Conservation (phyloP, 2,113 vertebrate species). For the Hassar affinis region DNA sequence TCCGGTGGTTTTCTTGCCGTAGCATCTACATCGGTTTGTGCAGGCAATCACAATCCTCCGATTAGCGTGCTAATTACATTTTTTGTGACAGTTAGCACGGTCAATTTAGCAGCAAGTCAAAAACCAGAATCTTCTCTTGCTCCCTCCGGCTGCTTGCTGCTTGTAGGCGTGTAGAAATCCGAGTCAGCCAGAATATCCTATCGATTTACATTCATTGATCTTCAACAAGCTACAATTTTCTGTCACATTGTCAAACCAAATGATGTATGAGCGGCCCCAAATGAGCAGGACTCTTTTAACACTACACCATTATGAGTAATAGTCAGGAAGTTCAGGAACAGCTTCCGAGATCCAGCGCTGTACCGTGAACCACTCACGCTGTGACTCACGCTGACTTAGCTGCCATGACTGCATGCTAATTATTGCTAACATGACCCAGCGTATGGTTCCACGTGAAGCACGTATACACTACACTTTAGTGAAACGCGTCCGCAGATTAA, state of each 20-base stretch:
- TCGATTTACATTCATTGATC: conserved; percentile 27
- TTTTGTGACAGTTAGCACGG: not conserved
- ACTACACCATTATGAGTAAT: not conserved
- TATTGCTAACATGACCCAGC: not conserved
- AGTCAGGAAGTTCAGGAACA: not conserved
- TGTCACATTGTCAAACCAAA: conserved; percentile 12
- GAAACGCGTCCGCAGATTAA: not conserved
- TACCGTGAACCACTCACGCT: not conserved
- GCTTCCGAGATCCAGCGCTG: not conserved
- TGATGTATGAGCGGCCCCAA: not conserved
- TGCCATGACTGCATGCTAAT: not conserved
- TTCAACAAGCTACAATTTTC: not conserved
- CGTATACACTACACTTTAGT: too few relatives aligned
- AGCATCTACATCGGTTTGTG: not conserved
- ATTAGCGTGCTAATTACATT: not conserved
- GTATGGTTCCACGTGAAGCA: not conserved
- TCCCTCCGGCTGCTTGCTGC: not conserved
- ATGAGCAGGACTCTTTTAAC: conserved; percentile 14
- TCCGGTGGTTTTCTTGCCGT: not conserved
- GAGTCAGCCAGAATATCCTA: conserved; percentile 10
- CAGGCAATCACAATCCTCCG: not conserved
- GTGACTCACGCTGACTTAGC: not conserved
- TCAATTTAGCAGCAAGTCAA: not conserved
- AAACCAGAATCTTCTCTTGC: not conserved
- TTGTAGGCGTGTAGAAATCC: not conserved